Percentiles rank a stretch among this genome's conserved stretches.
Evolutionary conservation across 2,888 invertebrate genomes (phyloP).

Genomic region (Aromia moschata): DNA sequence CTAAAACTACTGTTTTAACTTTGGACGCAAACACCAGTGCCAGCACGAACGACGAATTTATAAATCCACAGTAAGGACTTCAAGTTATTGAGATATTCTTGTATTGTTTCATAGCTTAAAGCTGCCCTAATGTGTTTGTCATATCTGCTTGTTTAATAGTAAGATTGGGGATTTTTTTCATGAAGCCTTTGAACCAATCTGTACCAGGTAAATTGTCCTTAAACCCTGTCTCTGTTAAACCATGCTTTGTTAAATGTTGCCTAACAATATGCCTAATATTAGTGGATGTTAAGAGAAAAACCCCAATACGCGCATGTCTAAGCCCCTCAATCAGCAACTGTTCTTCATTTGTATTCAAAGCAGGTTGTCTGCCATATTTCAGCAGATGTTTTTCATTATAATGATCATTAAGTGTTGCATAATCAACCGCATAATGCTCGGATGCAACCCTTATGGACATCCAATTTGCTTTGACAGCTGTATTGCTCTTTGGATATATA

Average conservation of each 20-base stretch:
- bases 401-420: no score
- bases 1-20: no score
- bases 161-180: slow-evolving; percentile 14
- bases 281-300: slow-evolving; percentile 17
- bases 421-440: no score
- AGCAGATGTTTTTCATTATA: no score
- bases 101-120: background rate
- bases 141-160: slow-evolving; percentile 18
- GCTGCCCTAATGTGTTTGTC: slow-evolving; percentile 21
- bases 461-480: no score
- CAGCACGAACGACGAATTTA: no score
- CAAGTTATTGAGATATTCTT: background rate
- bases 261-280: slow-evolving; percentile 20
- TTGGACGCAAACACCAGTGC: no score
- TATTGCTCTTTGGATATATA: no score
- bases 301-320: slow-evolving; percentile 20
- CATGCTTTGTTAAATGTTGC: slow-evolving; percentile 19
- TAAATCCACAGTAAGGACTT: background rate
- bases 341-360: background rate
- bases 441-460: no score
- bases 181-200: background rate
- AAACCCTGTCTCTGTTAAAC: background rate
- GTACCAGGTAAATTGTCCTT: background rate
- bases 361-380: no score
- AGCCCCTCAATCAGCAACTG: background rate